These are phyloP conservation scores for Leucoptera coffeella DNA, from an alignment of 2,888 invertebrate genomes.

Conservation along the genomic window DNA sequence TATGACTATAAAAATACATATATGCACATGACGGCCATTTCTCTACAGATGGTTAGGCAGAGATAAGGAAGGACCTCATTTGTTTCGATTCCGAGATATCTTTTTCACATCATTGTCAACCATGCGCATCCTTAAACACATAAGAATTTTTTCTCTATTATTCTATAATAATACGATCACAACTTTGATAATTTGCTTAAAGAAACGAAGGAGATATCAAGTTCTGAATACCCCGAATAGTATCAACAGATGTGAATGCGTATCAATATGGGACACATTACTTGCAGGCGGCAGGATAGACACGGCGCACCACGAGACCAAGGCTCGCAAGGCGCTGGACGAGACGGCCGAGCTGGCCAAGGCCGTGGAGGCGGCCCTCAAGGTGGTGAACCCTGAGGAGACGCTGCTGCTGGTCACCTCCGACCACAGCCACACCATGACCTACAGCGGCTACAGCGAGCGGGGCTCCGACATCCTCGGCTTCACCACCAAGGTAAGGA, in stretches of 20 bases:
- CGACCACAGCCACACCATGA: slow-evolving; percentile 76
- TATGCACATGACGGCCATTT: not conserved
- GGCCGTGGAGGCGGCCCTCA: slow-evolving; percentile 59
- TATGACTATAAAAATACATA: too few relatives aligned
- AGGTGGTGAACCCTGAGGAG: slow-evolving; percentile 57
- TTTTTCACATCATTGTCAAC: not conserved
- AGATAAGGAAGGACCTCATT: not conserved
- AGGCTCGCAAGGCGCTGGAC: slow-evolving; percentile 62
- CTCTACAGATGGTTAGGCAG: not conserved
- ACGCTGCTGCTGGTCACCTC: slow-evolving; percentile 77
- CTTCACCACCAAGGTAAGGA: slow-evolving; percentile 21
- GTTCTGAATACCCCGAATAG: too few relatives aligned
- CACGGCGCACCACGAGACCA: slow-evolving; percentile 64
- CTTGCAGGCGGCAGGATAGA: slow-evolving; percentile 67
- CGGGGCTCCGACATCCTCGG: slow-evolving; percentile 46
- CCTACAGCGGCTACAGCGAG: slow-evolving; percentile 65
- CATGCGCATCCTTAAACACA: too few relatives aligned
- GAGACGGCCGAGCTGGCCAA: slow-evolving; percentile 75
- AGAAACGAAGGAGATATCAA: too few relatives aligned
- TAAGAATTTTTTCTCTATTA: too few relatives aligned
- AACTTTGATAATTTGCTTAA: too few relatives aligned
- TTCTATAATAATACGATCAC: too few relatives aligned
- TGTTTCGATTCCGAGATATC: not conserved
- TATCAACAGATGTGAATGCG: too few relatives aligned
- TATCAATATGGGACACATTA: too few relatives aligned